phyloP scores from a whole-genome alignment of 37 sponge, comb jelly and placozoan genomes.

The Cladorhizidae sp. region DNA sequence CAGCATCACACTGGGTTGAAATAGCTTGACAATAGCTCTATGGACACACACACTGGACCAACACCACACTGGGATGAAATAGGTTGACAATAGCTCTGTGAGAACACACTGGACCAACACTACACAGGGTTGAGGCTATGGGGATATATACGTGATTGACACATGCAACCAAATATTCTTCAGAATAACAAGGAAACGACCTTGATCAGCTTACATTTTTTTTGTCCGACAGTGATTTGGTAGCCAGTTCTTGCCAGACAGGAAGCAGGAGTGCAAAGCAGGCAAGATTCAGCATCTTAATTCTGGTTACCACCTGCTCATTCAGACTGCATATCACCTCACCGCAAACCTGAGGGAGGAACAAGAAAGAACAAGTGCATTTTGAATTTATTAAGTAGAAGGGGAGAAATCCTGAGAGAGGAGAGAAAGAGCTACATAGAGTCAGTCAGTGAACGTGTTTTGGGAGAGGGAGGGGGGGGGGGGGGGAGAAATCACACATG shows the following conservation, averaged over 20 bases:
- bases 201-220: background rate
- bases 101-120: no score
- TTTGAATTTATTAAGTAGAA: background rate
- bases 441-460: no score
- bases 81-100: background rate
- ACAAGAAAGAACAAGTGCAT: background rate
- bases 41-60: no score
- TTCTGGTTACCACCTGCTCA: constrained; percentile 14
- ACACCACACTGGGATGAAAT: no score
- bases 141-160: background rate
- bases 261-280: constrained; percentile 14
- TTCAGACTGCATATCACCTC: constrained; percentile 32
- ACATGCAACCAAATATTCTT: background rate
- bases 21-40: no score
- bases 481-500: no score
- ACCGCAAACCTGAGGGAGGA: background rate
- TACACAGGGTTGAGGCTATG: no score
- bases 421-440: no score
- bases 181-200: background rate
- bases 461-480: no score
- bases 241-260: constrained; percentile 11
- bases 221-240: background rate
- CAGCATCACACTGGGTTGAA: no score
- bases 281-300: constrained; percentile 16
- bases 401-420: background rate